Evolutionary conservation across 2,113 vertebrate genomes (phyloP), one percentile per base, ranked within the genome.

Genomic region (Plotosus lineatus): DNA sequence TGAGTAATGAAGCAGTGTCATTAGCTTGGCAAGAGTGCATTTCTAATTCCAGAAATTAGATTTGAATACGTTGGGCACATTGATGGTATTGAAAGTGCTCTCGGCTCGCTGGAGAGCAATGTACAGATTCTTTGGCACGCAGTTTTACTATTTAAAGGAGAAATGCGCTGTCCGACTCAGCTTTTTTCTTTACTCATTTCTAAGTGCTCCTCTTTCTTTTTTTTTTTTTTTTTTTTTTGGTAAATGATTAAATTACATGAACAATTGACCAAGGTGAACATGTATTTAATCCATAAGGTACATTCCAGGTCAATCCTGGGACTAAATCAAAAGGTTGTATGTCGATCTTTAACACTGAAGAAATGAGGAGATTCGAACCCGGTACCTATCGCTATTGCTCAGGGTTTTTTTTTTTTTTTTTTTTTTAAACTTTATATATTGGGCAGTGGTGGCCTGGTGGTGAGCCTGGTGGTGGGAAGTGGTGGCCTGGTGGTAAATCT

Each of bases 31-130:
- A 82, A 36, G 80, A 40, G 10, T 58, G 42, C 26, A 76, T 68
- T 36, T 53, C 74, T 76, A 76, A 82, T 82, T 82, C 77, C 74
- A 36, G 73, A 82, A 82, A 82, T 82, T 66, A 56, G 51, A 82
- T 82, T 82, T 76, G 63, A 75, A 82, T 82, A 56, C 51, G 28
- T 76, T 69, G 61, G 69, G 75, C 73, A 77, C 80, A 58, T 82
- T 69, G 80, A 53, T 82, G 73, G 80, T 63, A 81, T 66, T 75
- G 71, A 75, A 81, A 81, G 65, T 66, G 48, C 65, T 56, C 58
- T 65, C 40, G 21, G 48, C 55, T 44, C 28, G 48, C 55, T 44
- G 58, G 56, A 60, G 55, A 61, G 58, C 12, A 44, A 28, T 53
- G 33, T 26, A 14, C 53, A 9, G 68, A 8, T 66, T 66, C 38